Conservation (phyloP, 2,113 vertebrate genomes). For the Anarhynchus alexandrinus region DNA sequence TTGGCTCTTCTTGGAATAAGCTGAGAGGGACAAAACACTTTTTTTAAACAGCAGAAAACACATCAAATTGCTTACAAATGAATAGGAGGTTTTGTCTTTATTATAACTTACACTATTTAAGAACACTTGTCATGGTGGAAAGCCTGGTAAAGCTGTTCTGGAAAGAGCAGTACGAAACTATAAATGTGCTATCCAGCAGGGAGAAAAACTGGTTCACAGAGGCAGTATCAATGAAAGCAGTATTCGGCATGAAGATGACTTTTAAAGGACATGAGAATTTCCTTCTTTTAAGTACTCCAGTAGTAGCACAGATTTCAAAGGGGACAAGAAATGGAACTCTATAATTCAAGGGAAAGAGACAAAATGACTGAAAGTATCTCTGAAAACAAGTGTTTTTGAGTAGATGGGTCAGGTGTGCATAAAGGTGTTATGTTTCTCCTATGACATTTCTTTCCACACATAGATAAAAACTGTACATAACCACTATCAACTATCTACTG, state of each 20-base stretch:
- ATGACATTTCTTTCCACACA: background rate
- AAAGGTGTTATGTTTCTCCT: constrained; percentile 5
- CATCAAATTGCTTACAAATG: background rate
- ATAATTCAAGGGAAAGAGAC: background rate
- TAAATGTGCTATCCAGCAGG: background rate
- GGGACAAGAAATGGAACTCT: background rate
- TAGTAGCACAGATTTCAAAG: background rate
- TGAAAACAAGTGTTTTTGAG: constrained; percentile 6
- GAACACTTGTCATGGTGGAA: background rate
- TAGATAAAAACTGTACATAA: constrained; percentile 59
- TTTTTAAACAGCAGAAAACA: background rate
- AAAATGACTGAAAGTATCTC: background rate
- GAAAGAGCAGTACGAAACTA: background rate
- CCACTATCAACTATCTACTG: constrained; percentile 59
- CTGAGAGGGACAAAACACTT: background rate
- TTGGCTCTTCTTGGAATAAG: background rate
- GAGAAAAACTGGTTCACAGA: background rate
- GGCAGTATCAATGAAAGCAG: background rate
- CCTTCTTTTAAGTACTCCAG: background rate
- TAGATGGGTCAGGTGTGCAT: constrained; percentile 7
- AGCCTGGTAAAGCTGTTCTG: background rate
- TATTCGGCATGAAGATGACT: background rate
- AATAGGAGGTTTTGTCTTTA: background rate
- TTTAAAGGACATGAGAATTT: background rate
- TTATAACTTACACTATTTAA: background rate